Evolutionary conservation across 2,113 vertebrate species (phyloP).

Genomic region (Enhydra lutris): DNA sequence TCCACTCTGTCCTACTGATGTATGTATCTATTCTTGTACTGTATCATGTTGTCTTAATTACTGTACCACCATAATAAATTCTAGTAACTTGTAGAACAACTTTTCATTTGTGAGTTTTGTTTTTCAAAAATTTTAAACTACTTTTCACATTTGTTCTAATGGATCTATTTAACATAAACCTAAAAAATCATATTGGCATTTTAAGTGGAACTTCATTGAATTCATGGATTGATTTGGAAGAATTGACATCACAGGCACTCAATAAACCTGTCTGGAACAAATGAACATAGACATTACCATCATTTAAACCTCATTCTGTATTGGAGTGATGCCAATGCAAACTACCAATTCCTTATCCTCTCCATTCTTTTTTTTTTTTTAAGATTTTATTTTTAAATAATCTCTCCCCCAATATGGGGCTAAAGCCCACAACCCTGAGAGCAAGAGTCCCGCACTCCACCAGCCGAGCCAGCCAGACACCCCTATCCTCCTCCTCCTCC

Average conservation of each 20-base stretch:
- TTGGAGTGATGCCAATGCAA: not conserved
- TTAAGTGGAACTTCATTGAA: not conserved
- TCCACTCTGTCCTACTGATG: not conserved
- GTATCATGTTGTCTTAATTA: not conserved
- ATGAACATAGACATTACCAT: not conserved
- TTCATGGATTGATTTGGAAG: not conserved
- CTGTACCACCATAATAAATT: not conserved
- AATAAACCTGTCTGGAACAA: not conserved
- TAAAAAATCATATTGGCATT: not conserved
- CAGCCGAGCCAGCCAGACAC: not conserved
- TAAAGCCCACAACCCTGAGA: not conserved
- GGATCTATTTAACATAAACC: not conserved
- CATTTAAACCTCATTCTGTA: not conserved
- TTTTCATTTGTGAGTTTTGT: not conserved
- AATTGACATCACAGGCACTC: not conserved
- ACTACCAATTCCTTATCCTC: not conserved
- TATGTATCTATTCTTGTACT: not conserved
- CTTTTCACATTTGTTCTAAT: not conserved
- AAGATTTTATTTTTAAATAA: not conserved
- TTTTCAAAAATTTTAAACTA: not conserved
- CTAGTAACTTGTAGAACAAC: not conserved
- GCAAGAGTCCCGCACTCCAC: not conserved
- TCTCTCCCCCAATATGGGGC: not conserved
- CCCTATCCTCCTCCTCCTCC: no score
- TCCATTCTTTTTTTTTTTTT: not conserved